A percentile compares a stretch with the other conserved stretches of the same genome.
Conservation (phyloP, 2,888 invertebrate species). For the Eumerus sabulonum region DNA sequence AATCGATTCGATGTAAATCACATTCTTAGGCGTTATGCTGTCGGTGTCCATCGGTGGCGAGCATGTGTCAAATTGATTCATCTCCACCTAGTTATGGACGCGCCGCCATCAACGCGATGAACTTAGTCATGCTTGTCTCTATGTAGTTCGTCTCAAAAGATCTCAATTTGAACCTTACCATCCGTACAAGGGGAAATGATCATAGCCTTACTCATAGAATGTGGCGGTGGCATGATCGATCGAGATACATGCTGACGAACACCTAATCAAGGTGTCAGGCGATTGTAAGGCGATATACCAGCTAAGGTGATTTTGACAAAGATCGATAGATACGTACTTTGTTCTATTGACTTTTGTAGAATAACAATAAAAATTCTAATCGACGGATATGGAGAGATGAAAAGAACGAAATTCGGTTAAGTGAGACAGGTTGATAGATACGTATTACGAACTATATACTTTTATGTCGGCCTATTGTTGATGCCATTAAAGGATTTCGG, state of each 20-base stretch:
- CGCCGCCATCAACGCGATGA: slow-evolving; percentile 60
- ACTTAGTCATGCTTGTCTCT: slow-evolving; percentile 24
- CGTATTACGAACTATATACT: no score
- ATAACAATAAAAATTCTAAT: slow-evolving; percentile 64
- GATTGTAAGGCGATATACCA: slow-evolving; percentile 58
- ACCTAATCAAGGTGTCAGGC: slow-evolving; percentile 64
- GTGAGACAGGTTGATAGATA: slow-evolving; percentile 1
- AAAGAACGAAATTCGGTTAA: slow-evolving; percentile 45
- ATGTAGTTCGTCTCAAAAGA: slow-evolving; percentile 9
- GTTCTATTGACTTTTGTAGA: slow-evolving; percentile 22
- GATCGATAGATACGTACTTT: slow-evolving; percentile 63
- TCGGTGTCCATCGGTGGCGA: slow-evolving; percentile 40
- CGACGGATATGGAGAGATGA: slow-evolving; percentile 27
- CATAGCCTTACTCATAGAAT: neutral
- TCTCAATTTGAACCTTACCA: slow-evolving; percentile 40
- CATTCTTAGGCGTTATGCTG: slow-evolving; percentile 40
- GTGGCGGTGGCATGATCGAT: slow-evolving; percentile 55
- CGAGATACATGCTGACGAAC: slow-evolving; percentile 67
- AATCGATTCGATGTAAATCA: slow-evolving; percentile 60
- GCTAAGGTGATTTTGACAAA: slow-evolving; percentile 58
- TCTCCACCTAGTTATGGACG: slow-evolving; percentile 57
- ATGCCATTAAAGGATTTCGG: slow-evolving; percentile 34
- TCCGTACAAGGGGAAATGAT: slow-evolving; percentile 44
- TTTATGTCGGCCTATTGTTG: slow-evolving; percentile 38
- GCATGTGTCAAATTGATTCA: slow-evolving; percentile 67